Evolutionary conservation across 53 echinoderm and acorn worm species (phyloP).

Genomic region (Patiria pectinifera): DNA sequence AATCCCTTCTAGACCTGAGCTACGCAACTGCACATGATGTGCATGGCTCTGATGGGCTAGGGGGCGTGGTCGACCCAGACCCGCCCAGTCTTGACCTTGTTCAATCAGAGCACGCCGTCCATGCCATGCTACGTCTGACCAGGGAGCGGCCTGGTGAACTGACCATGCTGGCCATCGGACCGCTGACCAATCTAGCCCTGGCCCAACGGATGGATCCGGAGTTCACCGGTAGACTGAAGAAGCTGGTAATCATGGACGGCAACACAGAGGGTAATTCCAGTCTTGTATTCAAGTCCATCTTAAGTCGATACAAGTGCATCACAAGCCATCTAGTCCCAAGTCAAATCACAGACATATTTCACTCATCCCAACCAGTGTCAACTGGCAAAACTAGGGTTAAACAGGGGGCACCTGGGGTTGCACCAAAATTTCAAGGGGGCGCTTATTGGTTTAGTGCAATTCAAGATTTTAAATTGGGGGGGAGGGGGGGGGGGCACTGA

Average conservation of each 20-base stretch:
- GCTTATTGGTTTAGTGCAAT: no score
- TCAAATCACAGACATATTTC: no score
- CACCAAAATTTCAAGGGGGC: no score
- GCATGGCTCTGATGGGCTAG: conserved; percentile 74
- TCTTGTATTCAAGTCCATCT: neutral
- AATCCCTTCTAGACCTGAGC: conserved; percentile 33
- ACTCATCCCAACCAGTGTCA: no score
- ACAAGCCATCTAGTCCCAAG: no score
- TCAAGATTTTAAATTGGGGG: no score
- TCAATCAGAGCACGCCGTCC: conserved; percentile 72
- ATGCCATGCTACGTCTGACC: conserved; percentile 71
- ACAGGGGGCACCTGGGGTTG: no score
- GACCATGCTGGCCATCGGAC: conserved; percentile 80
- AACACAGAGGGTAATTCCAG: conserved; percentile 71
- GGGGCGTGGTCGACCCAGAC: conserved; percentile 32
- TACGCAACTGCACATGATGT: conserved; percentile 8
- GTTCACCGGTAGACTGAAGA: conserved; percentile 77
- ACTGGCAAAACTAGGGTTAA: no score
- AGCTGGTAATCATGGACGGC: conserved; percentile 87
- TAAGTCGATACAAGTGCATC: no score
- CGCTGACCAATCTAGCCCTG: conserved; percentile 88
- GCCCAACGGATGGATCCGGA: conserved; percentile 79
- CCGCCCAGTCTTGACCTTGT: conserved; percentile 58
- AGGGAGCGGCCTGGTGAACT: conserved; percentile 73
- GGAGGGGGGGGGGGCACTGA: no score